Conservation (phyloP, 2,113 vertebrate species). For the Eublepharis macularius region DNA sequence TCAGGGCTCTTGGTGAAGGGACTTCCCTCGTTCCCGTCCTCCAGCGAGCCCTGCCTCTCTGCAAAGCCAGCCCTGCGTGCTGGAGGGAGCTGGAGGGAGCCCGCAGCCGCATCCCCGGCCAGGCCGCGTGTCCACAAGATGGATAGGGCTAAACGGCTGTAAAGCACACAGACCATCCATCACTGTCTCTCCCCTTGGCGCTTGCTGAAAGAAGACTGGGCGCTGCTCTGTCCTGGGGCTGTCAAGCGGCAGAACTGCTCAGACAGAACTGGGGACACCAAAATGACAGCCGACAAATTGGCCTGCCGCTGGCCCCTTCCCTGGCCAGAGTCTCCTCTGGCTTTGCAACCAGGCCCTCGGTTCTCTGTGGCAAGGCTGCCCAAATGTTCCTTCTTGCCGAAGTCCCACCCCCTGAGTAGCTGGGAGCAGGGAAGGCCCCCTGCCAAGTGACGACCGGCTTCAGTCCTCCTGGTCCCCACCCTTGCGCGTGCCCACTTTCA, state of each 20-base stretch:
- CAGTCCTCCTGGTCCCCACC: too few species aligned
- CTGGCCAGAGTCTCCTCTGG: not conserved
- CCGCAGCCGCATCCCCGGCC: not conserved
- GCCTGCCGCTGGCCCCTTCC: not conserved
- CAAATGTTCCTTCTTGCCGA: not conserved
- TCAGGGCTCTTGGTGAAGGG: constrained; percentile 31
- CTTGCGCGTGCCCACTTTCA: too few species aligned
- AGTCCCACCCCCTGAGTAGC: not conserved
- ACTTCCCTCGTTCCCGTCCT: not conserved
- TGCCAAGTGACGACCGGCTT: not conserved
- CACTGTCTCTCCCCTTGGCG: constrained; percentile 14
- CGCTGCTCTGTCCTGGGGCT: not conserved
- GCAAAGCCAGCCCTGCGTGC: fast-evolving
- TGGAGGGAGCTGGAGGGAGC: not conserved
- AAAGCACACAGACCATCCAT: constrained; percentile 44
- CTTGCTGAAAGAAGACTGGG: not conserved
- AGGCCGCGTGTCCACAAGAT: constrained; percentile 31
- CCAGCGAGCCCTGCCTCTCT: not conserved
- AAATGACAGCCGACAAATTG: not conserved
- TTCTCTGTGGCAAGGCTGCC: too few species aligned
- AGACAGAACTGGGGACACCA: not conserved
- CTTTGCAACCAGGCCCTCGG: not conserved
- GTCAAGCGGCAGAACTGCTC: not conserved
- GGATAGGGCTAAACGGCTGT: constrained; percentile 42
- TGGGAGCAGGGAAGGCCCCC: not conserved